Conservation (phyloP, 2,113 vertebrate species). For the Zosterops pallidus region DNA sequence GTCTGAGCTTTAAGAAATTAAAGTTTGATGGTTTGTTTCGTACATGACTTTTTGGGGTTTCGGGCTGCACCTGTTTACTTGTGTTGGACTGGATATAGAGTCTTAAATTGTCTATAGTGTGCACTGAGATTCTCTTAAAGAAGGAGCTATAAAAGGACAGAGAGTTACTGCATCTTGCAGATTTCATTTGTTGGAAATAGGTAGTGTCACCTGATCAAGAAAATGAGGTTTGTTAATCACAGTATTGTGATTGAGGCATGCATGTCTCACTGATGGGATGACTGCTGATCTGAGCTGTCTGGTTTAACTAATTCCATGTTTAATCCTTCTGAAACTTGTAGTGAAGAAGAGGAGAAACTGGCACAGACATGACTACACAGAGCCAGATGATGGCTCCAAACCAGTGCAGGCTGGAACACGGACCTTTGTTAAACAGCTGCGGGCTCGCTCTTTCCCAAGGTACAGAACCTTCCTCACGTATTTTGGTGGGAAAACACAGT, state of each 20-base stretch:
- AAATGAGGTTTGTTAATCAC: background rate
- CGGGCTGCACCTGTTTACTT: background rate
- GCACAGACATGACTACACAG: constrained; percentile 97
- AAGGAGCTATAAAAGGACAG: background rate
- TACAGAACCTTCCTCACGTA: constrained; percentile 17
- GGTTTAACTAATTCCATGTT: background rate
- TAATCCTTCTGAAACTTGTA: constrained; percentile 59
- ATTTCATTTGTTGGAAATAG: background rate
- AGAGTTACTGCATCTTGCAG: background rate
- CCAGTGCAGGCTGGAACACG: constrained; percentile 94
- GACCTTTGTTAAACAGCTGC: constrained; percentile 88
- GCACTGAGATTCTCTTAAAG: background rate
- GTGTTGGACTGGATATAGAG: background rate
- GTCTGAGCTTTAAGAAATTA: background rate
- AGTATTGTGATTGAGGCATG: background rate
- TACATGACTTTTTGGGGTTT: background rate
- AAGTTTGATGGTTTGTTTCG: background rate
- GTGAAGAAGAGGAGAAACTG: constrained; percentile 97
- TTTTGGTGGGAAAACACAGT: background rate
- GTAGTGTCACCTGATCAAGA: background rate
- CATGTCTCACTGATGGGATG: background rate
- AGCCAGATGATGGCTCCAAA: constrained; percentile 85
- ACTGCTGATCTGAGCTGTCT: background rate
- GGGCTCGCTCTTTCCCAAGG: constrained; percentile 88
- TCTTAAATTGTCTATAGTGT: background rate